phyloP scores from a whole-genome alignment of 2,113 vertebrate species.

The Scytalopus superciliaris region DNA sequence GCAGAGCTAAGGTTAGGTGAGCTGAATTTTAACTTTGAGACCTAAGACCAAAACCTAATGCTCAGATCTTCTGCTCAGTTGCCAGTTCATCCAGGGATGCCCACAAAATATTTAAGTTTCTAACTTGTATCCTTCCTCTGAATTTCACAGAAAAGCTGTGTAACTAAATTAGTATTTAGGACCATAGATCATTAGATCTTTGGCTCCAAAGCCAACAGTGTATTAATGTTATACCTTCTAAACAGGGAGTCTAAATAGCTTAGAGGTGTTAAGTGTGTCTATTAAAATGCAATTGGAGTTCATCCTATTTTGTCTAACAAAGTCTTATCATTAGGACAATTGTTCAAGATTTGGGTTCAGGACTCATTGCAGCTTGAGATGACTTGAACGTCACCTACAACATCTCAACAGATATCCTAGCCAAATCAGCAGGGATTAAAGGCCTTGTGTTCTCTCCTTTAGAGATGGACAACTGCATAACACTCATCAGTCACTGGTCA shows the following conservation, averaged over 20 bases:
- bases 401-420: background rate
- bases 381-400: background rate
- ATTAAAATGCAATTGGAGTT: background rate
- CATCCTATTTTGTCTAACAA: background rate
- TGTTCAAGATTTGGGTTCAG: background rate
- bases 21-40: background rate
- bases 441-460: background rate
- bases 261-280: background rate
- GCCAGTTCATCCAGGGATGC: background rate
- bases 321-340: background rate
- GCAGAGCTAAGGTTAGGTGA: background rate
- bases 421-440: background rate
- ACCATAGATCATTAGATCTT: background rate
- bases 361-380: background rate
- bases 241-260: background rate
- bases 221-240: background rate
- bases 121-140: background rate
- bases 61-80: background rate
- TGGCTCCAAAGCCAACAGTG: background rate
- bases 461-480: background rate
- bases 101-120: background rate
- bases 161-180: background rate
- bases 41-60: background rate
- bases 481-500: background rate
- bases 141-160: background rate